These are phyloP conservation scores for Mycalesis mineus DNA, from an alignment of 2,888 invertebrate species.

Conservation along the genomic window DNA sequence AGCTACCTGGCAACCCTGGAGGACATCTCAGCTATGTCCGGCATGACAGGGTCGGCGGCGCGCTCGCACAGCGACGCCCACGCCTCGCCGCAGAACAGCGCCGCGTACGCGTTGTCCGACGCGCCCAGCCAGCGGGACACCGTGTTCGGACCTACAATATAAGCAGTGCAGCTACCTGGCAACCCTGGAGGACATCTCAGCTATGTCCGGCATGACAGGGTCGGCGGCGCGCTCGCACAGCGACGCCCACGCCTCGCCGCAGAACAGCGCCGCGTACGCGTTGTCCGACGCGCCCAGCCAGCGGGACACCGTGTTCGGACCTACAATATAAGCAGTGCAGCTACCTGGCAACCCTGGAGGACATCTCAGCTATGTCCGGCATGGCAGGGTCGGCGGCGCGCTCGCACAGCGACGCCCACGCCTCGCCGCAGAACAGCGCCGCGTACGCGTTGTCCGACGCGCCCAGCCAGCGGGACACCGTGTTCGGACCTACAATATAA, in stretches of 20 bases:
- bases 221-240: slow-evolving; percentile 76
- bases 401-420: slow-evolving; percentile 87
- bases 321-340: too few species aligned
- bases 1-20: slow-evolving; percentile 65
- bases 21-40: slow-evolving; percentile 72
- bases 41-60: slow-evolving; percentile 69
- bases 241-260: too few species aligned
- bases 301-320: slow-evolving; percentile 51
- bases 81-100: too few species aligned
- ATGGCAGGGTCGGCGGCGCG: slow-evolving; percentile 72
- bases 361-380: slow-evolving; percentile 71
- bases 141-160: slow-evolving; percentile 68
- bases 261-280: too few species aligned
- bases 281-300: too few species aligned
- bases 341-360: slow-evolving; percentile 68
- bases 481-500: slow-evolving; percentile 80
- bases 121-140: too few species aligned
- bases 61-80: slow-evolving; percentile 54
- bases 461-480: slow-evolving; percentile 85
- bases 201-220: slow-evolving; percentile 61
- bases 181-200: slow-evolving; percentile 70
- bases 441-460: slow-evolving; percentile 85
- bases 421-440: slow-evolving; percentile 83
- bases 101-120: too few species aligned
- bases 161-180: slow-evolving; percentile 66